These are phyloP conservation scores for Ctenicera cuprea DNA, from an alignment of 2,888 invertebrate species.

Conservation along the genomic window DNA sequence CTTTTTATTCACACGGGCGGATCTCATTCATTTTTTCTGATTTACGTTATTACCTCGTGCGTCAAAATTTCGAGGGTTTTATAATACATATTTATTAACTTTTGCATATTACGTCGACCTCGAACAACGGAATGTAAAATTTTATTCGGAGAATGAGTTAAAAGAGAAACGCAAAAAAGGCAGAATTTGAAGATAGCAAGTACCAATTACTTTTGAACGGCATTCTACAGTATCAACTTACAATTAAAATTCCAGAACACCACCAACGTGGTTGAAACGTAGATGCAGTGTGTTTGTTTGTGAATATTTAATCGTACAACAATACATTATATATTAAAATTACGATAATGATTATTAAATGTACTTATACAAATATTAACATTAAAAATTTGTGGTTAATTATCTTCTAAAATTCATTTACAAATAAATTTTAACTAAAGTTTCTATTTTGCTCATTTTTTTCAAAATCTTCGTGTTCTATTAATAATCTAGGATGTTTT, in stretches of 20 bases:
- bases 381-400: no score
- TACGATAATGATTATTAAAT: no score
- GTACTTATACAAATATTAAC: no score
- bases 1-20: slow-evolving; percentile 55
- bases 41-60: slow-evolving; percentile 53
- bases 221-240: neutral
- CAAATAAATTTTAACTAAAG: no score
- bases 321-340: no score
- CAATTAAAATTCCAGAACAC: neutral
- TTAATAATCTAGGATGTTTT: no score
- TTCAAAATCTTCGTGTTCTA: no score
- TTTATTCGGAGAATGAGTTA: slow-evolving; percentile 28
- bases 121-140: slow-evolving; percentile 38
- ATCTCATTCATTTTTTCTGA: slow-evolving; percentile 54
- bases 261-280: no score
- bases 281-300: no score
- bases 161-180: slow-evolving; percentile 14
- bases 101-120: slow-evolving; percentile 34
- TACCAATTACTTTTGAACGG: slow-evolving; percentile 25
- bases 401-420: no score
- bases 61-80: slow-evolving; percentile 46
- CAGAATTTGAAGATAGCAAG: slow-evolving; percentile 15
- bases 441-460: no score
- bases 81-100: slow-evolving; percentile 51
- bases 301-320: no score